These are phyloP conservation scores for Protonemura montana DNA, from an alignment of 2,888 invertebrate genomes.

Conservation along the genomic window DNA sequence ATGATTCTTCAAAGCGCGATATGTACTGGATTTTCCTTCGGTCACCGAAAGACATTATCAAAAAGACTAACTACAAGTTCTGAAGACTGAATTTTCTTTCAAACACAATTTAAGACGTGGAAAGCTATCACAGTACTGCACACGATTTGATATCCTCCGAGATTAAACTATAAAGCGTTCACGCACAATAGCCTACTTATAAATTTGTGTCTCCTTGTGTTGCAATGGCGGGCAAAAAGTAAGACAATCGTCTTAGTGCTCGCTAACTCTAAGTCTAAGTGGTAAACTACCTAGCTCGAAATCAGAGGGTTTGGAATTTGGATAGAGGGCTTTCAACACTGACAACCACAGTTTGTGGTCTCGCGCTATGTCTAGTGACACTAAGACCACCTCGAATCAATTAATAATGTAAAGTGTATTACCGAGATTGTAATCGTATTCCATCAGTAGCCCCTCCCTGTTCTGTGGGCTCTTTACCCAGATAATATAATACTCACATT, in stretches of 20 bases:
- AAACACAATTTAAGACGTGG: too few species aligned
- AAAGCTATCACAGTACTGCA: too few species aligned
- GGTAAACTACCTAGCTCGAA: not conserved
- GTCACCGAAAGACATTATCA: too few species aligned
- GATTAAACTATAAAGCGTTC: not conserved
- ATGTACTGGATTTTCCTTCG: too few species aligned
- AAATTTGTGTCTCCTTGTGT: not conserved
- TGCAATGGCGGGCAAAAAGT: not conserved
- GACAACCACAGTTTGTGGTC: not conserved
- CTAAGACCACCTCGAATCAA: conserved; percentile 7
- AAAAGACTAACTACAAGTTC: too few species aligned
- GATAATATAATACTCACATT: not conserved
- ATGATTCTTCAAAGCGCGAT: too few species aligned
- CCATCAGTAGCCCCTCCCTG: not conserved
- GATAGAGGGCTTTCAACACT: not conserved
- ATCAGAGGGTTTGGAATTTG: conserved; percentile 20
- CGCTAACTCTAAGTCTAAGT: conserved; percentile 26
- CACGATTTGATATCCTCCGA: not conserved
- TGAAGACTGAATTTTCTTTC: too few species aligned
- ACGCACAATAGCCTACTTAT: conserved; percentile 4
- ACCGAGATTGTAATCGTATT: not conserved
- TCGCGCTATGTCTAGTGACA: not conserved
- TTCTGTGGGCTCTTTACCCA: not conserved
- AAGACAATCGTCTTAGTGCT: conserved; percentile 38
- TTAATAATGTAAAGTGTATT: conserved; percentile 7